Evolutionary conservation across 2,888 invertebrate species (phyloP).

Genomic region (Trachelus troglodyta): DNA sequence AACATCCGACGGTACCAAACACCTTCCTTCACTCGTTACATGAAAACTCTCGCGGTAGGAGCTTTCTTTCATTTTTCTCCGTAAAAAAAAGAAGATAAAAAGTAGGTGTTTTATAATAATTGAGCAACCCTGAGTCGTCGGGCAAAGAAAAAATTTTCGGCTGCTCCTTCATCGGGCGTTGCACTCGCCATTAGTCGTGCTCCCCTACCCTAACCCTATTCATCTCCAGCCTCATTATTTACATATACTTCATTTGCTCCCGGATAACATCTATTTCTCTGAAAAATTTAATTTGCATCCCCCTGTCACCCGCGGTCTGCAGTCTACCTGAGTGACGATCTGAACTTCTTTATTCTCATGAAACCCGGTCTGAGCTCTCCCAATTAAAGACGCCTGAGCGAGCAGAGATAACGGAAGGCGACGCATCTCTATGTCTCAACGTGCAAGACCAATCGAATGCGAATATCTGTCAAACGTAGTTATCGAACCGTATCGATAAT

Average conservation of each 20-base stretch:
- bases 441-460: not conserved
- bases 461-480: not conserved
- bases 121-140: conserved; percentile 38
- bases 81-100: conserved; percentile 15
- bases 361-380: not conserved
- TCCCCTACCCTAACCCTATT: conserved; percentile 34
- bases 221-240: conserved; percentile 60
- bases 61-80: conserved; percentile 13
- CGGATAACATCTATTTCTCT: not conserved
- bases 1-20: not conserved
- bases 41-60: not conserved
- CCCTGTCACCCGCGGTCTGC: not conserved
- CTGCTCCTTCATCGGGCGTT: conserved; percentile 53
- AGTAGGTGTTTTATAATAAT: conserved; percentile 56
- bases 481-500: not conserved
- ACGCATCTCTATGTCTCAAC: not conserved
- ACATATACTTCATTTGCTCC: conserved; percentile 49
- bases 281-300: not conserved
- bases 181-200: conserved; percentile 58
- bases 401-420: not conserved
- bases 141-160: conserved; percentile 44
- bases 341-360: not conserved
- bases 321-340: not conserved
- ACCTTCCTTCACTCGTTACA: conserved; percentile 6
- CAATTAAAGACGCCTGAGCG: not conserved